Evolutionary conservation across 2,888 invertebrate genomes (phyloP).

Genomic region (Caenorhabditis macrosperma): DNA sequence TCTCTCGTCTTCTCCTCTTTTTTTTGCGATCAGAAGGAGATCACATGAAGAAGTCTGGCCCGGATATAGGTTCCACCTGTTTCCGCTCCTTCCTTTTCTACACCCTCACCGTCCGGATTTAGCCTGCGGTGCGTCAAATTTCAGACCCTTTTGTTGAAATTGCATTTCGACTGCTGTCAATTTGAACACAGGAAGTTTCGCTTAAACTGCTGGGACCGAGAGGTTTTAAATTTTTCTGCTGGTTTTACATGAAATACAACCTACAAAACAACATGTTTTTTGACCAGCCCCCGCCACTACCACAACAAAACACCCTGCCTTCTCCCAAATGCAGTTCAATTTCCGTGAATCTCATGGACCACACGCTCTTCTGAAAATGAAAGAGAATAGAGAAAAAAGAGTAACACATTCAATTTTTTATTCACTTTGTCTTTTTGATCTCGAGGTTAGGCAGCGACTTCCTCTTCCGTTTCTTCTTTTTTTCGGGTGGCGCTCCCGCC

Average conservation of each 20-base stretch:
- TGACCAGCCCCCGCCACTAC: slow-evolving; percentile 4
- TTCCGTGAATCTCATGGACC: slow-evolving; percentile 11
- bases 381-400: too few species aligned
- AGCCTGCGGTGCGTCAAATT: not conserved
- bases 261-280: slow-evolving; percentile 24
- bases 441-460: not conserved
- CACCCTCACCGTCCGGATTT: slow-evolving; percentile 14
- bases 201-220: not conserved
- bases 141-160: not conserved
- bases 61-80: slow-evolving; percentile 39
- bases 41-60: slow-evolving; percentile 16
- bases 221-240: not conserved
- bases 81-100: not conserved
- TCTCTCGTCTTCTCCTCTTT: not conserved
- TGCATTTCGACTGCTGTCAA: not conserved
- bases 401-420: not conserved
- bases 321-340: slow-evolving; percentile 6
- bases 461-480: not conserved
- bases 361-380: not conserved
- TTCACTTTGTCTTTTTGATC: not conserved
- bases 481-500: not conserved
- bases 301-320: not conserved
- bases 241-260: not conserved
- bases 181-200: not conserved
- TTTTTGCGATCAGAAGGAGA: not conserved